Evolutionary conservation across 2,113 vertebrate genomes (phyloP).

Genomic region (Uria lomvia): DNA sequence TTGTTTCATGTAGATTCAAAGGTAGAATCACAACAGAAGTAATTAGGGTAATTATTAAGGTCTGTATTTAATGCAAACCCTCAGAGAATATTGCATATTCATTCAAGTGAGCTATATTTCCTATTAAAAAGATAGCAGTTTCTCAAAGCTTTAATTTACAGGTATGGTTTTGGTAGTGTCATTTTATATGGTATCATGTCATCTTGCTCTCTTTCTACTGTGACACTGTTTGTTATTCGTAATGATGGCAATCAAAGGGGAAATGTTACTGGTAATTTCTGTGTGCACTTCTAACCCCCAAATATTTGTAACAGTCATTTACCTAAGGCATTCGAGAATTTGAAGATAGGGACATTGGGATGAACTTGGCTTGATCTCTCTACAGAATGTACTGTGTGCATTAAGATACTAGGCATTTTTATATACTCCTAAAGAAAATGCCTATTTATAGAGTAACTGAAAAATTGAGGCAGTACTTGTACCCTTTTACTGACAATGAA

Average conservation of each 20-base stretch:
- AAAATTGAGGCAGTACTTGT: background rate
- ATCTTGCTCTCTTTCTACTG: background rate
- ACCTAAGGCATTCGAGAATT: background rate
- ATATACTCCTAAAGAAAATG: background rate
- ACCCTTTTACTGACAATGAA: background rate
- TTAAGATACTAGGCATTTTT: background rate
- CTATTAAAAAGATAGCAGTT: background rate
- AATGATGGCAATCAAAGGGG: slow-evolving; percentile 40
- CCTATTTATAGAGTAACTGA: background rate
- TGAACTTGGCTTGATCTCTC: slow-evolving; percentile 29
- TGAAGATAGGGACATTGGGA: background rate
- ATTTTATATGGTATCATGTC: background rate
- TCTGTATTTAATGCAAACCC: slow-evolving; percentile 64
- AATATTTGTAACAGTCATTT: slow-evolving; percentile 44
- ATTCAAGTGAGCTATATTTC: slow-evolving; percentile 44
- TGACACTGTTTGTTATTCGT: slow-evolving; percentile 51
- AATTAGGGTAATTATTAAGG: slow-evolving; percentile 71
- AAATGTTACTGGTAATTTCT: slow-evolving; percentile 49
- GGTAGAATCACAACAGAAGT: slow-evolving; percentile 70
- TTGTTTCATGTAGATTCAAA: slow-evolving; percentile 69
- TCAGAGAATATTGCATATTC: slow-evolving; percentile 49
- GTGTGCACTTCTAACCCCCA: background rate
- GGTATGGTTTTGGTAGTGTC: background rate
- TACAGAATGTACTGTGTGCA: background rate
- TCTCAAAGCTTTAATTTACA: slow-evolving; percentile 28